Percentiles rank a stretch among this genome's conserved stretches.
Conservation (phyloP, 2,113 vertebrate genomes). For the Sylvietta virens region DNA sequence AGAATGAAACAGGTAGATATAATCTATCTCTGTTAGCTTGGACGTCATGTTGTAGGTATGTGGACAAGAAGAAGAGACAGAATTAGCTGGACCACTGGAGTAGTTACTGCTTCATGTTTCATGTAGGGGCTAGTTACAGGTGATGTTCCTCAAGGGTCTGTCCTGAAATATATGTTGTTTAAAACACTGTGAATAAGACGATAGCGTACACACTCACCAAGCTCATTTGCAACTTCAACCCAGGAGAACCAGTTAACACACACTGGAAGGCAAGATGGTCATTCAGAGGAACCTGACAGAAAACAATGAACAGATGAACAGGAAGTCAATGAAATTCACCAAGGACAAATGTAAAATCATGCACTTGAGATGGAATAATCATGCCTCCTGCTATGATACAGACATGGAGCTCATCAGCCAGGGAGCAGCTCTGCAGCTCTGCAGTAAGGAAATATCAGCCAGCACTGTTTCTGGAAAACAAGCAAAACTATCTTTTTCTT, state of each 20-base stretch:
- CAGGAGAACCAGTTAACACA: background rate
- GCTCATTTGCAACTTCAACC: background rate
- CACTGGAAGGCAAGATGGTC: background rate
- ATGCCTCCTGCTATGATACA: background rate
- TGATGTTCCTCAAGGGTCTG: background rate
- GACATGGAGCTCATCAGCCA: background rate
- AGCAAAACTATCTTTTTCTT: fast-evolving
- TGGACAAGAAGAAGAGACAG: background rate
- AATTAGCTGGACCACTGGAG: background rate
- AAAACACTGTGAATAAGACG: background rate
- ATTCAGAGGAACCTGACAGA: background rate
- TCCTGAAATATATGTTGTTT: background rate
- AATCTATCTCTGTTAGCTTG: background rate
- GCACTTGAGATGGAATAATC: background rate
- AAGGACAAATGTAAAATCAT: background rate
- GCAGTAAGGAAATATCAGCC: background rate
- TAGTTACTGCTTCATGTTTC: background rate
- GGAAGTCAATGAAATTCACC: background rate
- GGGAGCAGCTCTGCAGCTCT: background rate
- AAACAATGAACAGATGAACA: background rate
- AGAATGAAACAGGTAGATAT: background rate
- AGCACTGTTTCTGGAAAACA: background rate
- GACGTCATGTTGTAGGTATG: background rate
- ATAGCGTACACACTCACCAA: background rate
- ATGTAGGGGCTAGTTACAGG: fast-evolving